Evolutionary conservation across 2,888 invertebrate species (phyloP).

Genomic region (Luperina nickerlii): DNA sequence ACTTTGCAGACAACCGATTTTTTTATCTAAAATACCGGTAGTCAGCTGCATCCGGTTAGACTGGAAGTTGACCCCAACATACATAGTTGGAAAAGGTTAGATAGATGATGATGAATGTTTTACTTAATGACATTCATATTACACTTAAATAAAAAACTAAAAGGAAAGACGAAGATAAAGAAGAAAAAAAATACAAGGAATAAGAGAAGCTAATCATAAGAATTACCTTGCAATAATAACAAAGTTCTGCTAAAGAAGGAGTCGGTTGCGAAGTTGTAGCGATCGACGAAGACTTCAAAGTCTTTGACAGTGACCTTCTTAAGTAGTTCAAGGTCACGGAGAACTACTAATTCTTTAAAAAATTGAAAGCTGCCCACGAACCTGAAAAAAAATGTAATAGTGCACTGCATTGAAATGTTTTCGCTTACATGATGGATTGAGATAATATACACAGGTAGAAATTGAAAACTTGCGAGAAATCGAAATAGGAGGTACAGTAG

Average conservation of each 20-base stretch:
- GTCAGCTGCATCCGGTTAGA: too few relatives aligned
- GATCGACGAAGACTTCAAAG: slow-evolving; percentile 62
- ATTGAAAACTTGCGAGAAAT: too few relatives aligned
- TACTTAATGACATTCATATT: background rate
- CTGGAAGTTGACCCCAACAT: too few relatives aligned
- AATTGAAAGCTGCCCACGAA: slow-evolving; percentile 85
- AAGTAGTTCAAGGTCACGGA: slow-evolving; percentile 86
- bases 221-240: slow-evolving; percentile 83
- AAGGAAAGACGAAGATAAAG: too few relatives aligned
- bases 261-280: slow-evolving; percentile 78
- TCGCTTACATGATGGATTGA: background rate
- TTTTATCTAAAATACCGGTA: too few relatives aligned
- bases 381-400: slow-evolving; percentile 35
- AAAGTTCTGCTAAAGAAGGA: slow-evolving; percentile 87
- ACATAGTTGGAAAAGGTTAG: too few relatives aligned
- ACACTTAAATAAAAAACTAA: too few relatives aligned
- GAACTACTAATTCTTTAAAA: slow-evolving; percentile 75
- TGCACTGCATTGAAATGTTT: background rate
- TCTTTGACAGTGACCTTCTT: slow-evolving; percentile 70
- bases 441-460: slow-evolving; percentile 68
- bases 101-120: too few relatives aligned
- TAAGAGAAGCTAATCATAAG: background rate
- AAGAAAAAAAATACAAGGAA: background rate
- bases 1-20: too few relatives aligned
- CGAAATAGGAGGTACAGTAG: too few relatives aligned